phyloP scores from a whole-genome alignment of 2,888 invertebrate genomes.

The Herminia tarsipennalis region DNA sequence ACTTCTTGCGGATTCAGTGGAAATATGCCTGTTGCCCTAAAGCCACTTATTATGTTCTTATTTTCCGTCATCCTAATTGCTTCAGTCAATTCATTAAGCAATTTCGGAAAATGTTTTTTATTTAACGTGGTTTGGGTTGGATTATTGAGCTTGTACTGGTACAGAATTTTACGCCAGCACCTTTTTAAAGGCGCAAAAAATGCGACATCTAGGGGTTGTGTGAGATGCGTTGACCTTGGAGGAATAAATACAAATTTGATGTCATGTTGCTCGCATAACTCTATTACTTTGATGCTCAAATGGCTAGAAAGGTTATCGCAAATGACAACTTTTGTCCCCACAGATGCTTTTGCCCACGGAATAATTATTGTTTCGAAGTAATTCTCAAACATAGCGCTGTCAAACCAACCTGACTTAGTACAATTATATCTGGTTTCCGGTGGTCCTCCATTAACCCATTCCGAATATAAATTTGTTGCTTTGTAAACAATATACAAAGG shows the following conservation, averaged over 20 bases:
- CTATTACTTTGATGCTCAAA: background rate
- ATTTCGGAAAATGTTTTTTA: constrained; percentile 5
- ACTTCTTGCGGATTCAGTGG: background rate
- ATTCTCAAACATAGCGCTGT: constrained; percentile 12
- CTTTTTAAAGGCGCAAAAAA: constrained; percentile 2
- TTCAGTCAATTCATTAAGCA: background rate
- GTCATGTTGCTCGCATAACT: constrained; percentile 4
- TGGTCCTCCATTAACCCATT: constrained; percentile 14
- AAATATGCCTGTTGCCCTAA: constrained; percentile 9
- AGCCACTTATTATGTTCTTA: constrained; percentile 10
- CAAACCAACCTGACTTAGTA: constrained; percentile 16
- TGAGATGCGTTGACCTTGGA: constrained; percentile 2
- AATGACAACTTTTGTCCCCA: constrained; percentile 6
- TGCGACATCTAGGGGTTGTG: constrained; percentile 9
- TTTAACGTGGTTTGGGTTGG: background rate
- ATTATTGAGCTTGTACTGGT: background rate
- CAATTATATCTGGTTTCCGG: constrained; percentile 9
- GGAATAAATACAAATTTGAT: constrained; percentile 2
- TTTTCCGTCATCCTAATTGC: constrained; percentile 5
- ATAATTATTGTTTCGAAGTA: constrained; percentile 11
- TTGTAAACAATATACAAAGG: constrained; percentile 19
- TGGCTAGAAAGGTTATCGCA: constrained; percentile 7
- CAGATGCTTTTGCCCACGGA: constrained; percentile 2
- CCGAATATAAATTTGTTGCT: too few relatives aligned
- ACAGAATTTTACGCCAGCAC: constrained; percentile 7